Conservation (phyloP, 1,140 invertebrate genomes). For the Charaxes varanes region DNA sequence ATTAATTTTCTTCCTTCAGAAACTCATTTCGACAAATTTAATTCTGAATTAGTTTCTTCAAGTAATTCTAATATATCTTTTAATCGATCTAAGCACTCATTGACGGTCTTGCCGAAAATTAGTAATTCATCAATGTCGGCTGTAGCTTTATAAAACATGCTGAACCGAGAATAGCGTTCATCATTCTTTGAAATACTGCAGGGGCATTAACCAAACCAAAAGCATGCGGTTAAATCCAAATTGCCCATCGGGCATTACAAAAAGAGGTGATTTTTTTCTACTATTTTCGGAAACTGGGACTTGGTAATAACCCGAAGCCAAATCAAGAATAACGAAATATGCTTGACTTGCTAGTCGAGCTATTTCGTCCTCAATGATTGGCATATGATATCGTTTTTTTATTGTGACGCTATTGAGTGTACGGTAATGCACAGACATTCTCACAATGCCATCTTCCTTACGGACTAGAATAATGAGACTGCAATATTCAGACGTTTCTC, state of each 20-base stretch:
- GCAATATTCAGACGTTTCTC: slow-evolving; percentile 15
- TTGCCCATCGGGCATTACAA: slow-evolving; percentile 19
- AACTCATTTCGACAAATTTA: slow-evolving; percentile 14
- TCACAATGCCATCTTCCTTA: slow-evolving; percentile 7
- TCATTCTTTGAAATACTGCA: slow-evolving; percentile 17
- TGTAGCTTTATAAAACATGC: slow-evolving; percentile 8
- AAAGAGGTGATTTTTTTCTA: slow-evolving; percentile 12
- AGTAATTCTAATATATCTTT: slow-evolving; percentile 7
- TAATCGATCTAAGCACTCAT: slow-evolving; percentile 3
- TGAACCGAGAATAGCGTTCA: slow-evolving; percentile 7
- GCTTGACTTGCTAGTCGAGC: slow-evolving; percentile 11
- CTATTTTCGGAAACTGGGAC: slow-evolving; percentile 9
- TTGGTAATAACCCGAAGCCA: slow-evolving; percentile 12
- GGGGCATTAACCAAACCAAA: slow-evolving; percentile 15
- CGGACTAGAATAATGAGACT: slow-evolving; percentile 14
- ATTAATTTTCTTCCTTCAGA: neutral
- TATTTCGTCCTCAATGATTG: slow-evolving; percentile 22
- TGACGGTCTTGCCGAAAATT: neutral
- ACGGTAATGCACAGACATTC: slow-evolving; percentile 19
- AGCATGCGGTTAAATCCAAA: slow-evolving; percentile 12
- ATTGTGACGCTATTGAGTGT: slow-evolving; percentile 11
- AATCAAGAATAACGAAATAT: slow-evolving; percentile 15
- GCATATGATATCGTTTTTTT: slow-evolving; percentile 21
- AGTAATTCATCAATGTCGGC: slow-evolving; percentile 9
- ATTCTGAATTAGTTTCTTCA: slow-evolving; percentile 1